Base-by-base conservation (phyloP, 2,113 vertebrate genomes). In the Chlorocebus sabaeus region DNA sequence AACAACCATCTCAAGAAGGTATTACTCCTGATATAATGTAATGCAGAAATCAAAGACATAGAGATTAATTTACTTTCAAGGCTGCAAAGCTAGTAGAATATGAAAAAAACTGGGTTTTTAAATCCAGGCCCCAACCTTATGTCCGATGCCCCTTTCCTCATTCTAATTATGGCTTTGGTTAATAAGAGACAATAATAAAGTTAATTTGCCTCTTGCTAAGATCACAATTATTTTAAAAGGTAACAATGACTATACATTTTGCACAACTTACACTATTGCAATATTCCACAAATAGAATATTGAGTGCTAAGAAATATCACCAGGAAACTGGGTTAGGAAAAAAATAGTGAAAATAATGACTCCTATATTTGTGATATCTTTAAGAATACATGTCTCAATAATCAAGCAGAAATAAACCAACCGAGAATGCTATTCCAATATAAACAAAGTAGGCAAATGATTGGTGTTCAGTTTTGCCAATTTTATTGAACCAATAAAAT, bases 401-500 rank as follows among this genome's bases (percentile, higher is more conserved):
- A n/a, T 17, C 22, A 81, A 16, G 40, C 23, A 96, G 75, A 94
- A 93, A 83, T 35, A 61, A 82, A 84, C 4, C 38, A 50, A 6
- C 50, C 6, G 27, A 91, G 70, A 94, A 50, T 50, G 40, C 38
- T 22, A 80, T 73, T 57, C 48, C 22, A 75, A 27, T 68, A 55
- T 8, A 82, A 95, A 22, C 4, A 61, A 40, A 85, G 67, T 59
- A 94, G 95, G 40, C 55, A 96, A 96, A 83, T 11, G 30, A 94
- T 87, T n/a, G 43, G 22, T 22, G 89, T 85, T 95, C 82, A 76
- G 78, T 98, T 99, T 99, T 98, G 98, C 98, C 97, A 97, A 96
- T 98, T 99, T 99, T 99, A 99, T 99, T 99, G 99, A 99, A 99
- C 99, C 98, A 99, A 99, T 98, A 98, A 99, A 98, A 99, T 99